phyloP scores from a whole-genome alignment of 1,140 invertebrate genomes.

The Drosophila arizonae region DNA sequence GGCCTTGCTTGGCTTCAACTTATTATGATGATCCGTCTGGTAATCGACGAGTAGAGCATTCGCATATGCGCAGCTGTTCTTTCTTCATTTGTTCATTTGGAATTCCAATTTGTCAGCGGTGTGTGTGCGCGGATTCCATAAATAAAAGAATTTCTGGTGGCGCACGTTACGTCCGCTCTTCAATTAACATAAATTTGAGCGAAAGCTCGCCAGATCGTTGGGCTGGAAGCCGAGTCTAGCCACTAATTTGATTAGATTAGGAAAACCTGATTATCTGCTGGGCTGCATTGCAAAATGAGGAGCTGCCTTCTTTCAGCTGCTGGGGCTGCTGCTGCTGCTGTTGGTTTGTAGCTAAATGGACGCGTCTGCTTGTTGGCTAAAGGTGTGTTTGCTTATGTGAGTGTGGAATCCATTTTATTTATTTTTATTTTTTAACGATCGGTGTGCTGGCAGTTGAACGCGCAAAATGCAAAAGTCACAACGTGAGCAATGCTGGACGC shows the following conservation, averaged over 20 bases:
- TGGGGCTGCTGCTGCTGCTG: neutral
- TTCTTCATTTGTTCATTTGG: neutral
- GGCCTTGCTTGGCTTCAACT: no score
- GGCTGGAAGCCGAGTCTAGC: conserved; percentile 1
- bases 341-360: conserved; percentile 13
- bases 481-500: conserved; percentile 47
- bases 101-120: neutral
- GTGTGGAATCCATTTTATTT: neutral
- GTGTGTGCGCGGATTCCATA: neutral
- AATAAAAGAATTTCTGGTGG: neutral
- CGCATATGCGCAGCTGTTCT: neutral
- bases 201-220: conserved; percentile 11
- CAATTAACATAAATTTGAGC: conserved; percentile 36
- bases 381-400: conserved; percentile 15
- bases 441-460: neutral
- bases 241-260: conserved; percentile 72
- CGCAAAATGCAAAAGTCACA: conserved; percentile 49
- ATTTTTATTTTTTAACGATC: neutral
- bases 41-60: neutral
- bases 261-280: conserved; percentile 52
- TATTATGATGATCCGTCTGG: neutral
- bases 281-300: conserved; percentile 21
- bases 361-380: neutral
- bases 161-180: conserved; percentile 4
- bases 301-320: conserved; percentile 12